Evolutionary conservation across 2,113 vertebrate species (phyloP), one percentile per base, ranked within the genome.

Genomic region (Brevimyrus niger): DNA sequence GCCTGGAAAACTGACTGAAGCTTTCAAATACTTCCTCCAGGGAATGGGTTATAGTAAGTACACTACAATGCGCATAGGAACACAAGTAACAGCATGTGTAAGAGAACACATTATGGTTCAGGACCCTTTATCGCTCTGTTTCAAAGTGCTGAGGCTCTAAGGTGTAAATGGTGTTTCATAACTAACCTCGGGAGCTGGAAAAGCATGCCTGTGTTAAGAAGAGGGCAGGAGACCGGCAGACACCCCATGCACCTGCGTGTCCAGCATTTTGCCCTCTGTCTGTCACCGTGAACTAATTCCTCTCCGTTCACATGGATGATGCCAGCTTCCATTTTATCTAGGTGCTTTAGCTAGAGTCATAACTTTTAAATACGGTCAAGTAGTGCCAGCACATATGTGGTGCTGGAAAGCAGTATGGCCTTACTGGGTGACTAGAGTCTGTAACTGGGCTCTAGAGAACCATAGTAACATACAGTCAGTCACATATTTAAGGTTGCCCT

Each of bases 31-130:
- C 93, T 99, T 99, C 95, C 97, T 99, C 91, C 98, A 99, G 95
- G 98, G 98, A 89, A 99, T 99, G 98, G 98, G 98, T 94, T 99
- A 99, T 95, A 99, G 98, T 99, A 93, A 98, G 98, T 98, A 90
- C 61, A 89, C 0, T 19, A 13, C 7, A n/a, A 84, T 1, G 58
- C 90, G 80, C 73, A 31, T 4, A 17, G 35, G 42, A 5, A 42
- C 73, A 15, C 5, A 2, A 76, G 35, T 35, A 15, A 38, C 35
- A 42, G 73, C 15, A 8, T 8, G 73, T 76, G 35, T 42, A 17
- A 42, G 73, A 76, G 61, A 69, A 69, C n/a, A 65, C 31, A 31
- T 69, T 69, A 69, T n/a, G 23, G 58, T 65, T 65, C 23, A 31
- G 61, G 61, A 31, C 2, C 61, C 10, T 27, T 69, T 38, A 76